Evolutionary conservation across 2,113 vertebrate genomes (phyloP).

Genomic region (Elachura formosa): DNA sequence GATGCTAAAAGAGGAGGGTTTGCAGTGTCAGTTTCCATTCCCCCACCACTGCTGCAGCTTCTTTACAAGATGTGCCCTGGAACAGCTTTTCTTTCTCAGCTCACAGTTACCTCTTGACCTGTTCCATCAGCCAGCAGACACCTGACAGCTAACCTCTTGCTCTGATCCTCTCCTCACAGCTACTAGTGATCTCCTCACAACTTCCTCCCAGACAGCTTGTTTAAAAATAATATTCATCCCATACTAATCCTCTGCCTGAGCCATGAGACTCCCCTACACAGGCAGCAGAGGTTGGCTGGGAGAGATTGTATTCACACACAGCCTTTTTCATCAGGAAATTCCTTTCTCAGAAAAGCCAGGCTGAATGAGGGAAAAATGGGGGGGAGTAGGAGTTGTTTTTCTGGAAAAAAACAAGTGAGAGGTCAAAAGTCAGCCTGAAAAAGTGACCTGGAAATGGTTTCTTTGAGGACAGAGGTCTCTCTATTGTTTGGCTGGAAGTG

Average conservation of each 20-base stretch:
- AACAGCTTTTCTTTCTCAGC: neutral
- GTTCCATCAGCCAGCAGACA: neutral
- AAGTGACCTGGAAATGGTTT: conserved; percentile 65
- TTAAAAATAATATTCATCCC: conserved; percentile 50
- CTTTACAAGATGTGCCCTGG: accelerated
- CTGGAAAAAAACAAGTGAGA: conserved; percentile 66
- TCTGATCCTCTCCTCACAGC: conserved; percentile 13
- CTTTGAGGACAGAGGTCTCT: conserved; percentile 63
- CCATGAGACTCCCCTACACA: conserved; percentile 4
- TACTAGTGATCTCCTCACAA: conserved; percentile 36
- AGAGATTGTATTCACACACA: conserved; percentile 43
- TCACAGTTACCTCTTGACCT: neutral
- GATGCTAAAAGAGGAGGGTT: neutral
- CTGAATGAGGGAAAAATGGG: conserved; percentile 15
- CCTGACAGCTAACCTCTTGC: conserved; percentile 43
- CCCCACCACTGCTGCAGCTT: neutral
- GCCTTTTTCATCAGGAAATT: conserved; percentile 69
- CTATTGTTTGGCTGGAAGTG: conserved; percentile 59
- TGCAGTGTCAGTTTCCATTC: neutral
- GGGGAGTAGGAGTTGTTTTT: conserved; percentile 69
- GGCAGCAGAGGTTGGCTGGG: conserved; percentile 38
- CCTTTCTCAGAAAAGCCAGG: conserved; percentile 67
- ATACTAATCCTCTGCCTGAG: conserved; percentile 13
- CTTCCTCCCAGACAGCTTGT: conserved; percentile 63
- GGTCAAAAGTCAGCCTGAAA: conserved; percentile 61